These are phyloP conservation scores for Lycia hirtaria DNA, from an alignment of 2,888 invertebrate species.

Conservation along the genomic window DNA sequence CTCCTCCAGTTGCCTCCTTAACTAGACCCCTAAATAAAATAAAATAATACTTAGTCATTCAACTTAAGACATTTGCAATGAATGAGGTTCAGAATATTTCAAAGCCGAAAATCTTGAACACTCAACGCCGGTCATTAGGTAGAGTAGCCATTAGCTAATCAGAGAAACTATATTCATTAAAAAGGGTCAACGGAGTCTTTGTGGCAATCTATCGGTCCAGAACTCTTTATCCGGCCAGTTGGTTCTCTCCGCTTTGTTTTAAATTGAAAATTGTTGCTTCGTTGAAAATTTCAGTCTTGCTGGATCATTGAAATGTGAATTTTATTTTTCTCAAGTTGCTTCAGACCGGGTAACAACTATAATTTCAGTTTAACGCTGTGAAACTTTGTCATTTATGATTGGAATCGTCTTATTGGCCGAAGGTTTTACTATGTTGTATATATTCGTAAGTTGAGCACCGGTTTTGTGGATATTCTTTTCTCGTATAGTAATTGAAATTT, in stretches of 20 bases:
- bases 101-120: background rate
- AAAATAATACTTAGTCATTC: too few relatives aligned
- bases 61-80: too few relatives aligned
- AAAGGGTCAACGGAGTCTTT: conserved; percentile 38
- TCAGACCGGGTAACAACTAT: conserved; percentile 8
- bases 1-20: too few relatives aligned
- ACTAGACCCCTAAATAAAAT: too few relatives aligned
- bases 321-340: conserved; percentile 24
- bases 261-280: conserved; percentile 48
- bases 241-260: conserved; percentile 41
- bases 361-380: conserved; percentile 14
- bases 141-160: background rate
- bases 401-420: background rate
- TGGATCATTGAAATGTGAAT: conserved; percentile 41
- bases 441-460: too few relatives aligned
- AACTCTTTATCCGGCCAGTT: conserved; percentile 14
- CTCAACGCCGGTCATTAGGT: background rate
- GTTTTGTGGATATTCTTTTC: too few relatives aligned
- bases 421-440: too few relatives aligned
- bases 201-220: conserved; percentile 49
- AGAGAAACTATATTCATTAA: background rate
- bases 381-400: background rate
- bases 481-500: too few relatives aligned
- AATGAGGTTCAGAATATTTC: background rate
- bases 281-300: conserved; percentile 39